These are phyloP conservation scores for Odontesthes bonariensis DNA, from an alignment of 2,113 vertebrate genomes.

Conservation along the genomic window DNA sequence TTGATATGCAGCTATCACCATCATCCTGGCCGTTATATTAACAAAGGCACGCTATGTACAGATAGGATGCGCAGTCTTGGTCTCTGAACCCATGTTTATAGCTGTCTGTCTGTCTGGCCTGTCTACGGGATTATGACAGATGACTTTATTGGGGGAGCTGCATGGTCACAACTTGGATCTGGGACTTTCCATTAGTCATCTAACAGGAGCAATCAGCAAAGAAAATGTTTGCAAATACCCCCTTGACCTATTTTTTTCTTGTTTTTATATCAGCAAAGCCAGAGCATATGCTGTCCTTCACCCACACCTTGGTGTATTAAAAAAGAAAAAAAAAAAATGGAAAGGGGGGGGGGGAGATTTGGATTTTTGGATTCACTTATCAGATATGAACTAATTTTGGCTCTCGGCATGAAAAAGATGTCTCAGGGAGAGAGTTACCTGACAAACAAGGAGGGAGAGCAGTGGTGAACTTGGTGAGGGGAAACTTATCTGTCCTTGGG, in stretches of 20 bases:
- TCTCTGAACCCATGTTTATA: slow-evolving; percentile 78
- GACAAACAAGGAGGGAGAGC: slow-evolving; percentile 66
- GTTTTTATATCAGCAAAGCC: slow-evolving; percentile 61
- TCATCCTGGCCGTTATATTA: slow-evolving; percentile 29
- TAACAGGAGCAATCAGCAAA: slow-evolving; percentile 75
- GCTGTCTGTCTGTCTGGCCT: slow-evolving; percentile 78
- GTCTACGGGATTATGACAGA: slow-evolving; percentile 73
- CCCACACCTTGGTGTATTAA: slow-evolving; percentile 42
- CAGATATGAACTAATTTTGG: slow-evolving; percentile 42
- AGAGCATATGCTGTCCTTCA: slow-evolving; percentile 25
- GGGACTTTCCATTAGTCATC: slow-evolving; percentile 84
- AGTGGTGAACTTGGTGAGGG: slow-evolving; percentile 64
- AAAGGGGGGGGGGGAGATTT: slow-evolving; percentile 44
- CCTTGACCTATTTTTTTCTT: slow-evolving; percentile 56
- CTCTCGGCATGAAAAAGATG: slow-evolving; percentile 36
- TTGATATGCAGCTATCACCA: slow-evolving; percentile 32
- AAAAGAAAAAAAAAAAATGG: slow-evolving; percentile 8
- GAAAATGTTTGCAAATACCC: slow-evolving; percentile 75
- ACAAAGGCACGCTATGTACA: slow-evolving; percentile 44
- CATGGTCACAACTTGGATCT: slow-evolving; percentile 66
- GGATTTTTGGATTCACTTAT: slow-evolving; percentile 38
- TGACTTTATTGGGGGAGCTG: slow-evolving; percentile 81
- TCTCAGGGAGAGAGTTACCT: slow-evolving; percentile 63
- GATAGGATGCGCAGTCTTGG: slow-evolving; percentile 63
- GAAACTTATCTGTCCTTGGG: slow-evolving; percentile 81